Evolutionary conservation across 2,888 invertebrate species (phyloP).

Genomic region (Luperina testacea): DNA sequence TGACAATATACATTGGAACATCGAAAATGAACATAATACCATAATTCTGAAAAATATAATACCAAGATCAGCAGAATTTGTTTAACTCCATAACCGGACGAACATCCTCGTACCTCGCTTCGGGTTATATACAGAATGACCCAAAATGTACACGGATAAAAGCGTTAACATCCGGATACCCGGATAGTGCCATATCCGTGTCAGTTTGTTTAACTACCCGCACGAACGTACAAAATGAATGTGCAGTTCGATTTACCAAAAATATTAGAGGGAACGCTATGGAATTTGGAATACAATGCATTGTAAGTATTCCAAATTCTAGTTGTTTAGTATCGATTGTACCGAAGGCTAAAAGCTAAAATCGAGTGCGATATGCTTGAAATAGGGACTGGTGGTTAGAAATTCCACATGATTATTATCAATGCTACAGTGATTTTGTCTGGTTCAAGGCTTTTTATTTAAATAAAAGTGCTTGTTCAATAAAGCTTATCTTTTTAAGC

Average conservation of each 20-base stretch:
- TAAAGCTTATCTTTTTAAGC: too few relatives aligned
- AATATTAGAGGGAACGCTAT: background rate
- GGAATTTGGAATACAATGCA: background rate
- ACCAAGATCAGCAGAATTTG: background rate
- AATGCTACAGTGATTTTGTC: too few relatives aligned
- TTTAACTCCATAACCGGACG: background rate
- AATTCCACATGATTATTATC: too few relatives aligned
- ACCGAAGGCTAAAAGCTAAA: too few relatives aligned
- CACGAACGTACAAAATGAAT: background rate
- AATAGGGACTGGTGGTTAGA: too few relatives aligned
- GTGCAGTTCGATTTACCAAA: slow-evolving; percentile 15
- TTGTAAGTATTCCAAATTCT: too few relatives aligned
- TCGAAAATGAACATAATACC: background rate
- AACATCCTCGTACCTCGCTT: slow-evolving; percentile 7
- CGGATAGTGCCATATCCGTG: slow-evolving; percentile 24
- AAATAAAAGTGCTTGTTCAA: too few relatives aligned
- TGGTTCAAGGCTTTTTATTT: too few relatives aligned
- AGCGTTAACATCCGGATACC: slow-evolving; percentile 34
- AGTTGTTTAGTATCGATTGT: too few relatives aligned
- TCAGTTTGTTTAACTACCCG: slow-evolving; percentile 16
- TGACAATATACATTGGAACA: slow-evolving; percentile 5
- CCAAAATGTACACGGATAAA: slow-evolving; percentile 33
- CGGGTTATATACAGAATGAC: background rate
- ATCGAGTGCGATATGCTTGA: too few relatives aligned
- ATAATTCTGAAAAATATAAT: slow-evolving; percentile 1